A percentile compares a stretch with the other conserved stretches of the same genome.
These are phyloP conservation scores for Galleria mellonella DNA, from an alignment of 1,140 invertebrate species.

Conservation along the genomic window DNA sequence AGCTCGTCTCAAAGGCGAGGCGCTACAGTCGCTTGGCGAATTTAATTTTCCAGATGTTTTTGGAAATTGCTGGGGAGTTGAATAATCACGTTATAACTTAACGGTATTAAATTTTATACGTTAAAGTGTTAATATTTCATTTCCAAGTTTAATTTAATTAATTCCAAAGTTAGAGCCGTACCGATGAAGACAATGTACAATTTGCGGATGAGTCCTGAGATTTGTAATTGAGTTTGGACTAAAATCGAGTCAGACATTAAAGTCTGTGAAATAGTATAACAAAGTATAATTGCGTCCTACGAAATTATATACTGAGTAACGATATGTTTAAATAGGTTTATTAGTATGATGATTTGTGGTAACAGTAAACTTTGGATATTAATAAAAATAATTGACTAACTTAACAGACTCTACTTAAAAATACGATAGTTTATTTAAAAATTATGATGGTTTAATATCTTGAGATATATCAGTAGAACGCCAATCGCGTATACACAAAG, in stretches of 20 bases:
- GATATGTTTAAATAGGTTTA: too few species aligned
- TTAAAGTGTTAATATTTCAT: conserved; percentile 76
- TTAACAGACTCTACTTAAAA: too few species aligned
- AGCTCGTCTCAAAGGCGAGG: conserved; percentile 24
- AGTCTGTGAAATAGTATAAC: too few species aligned
- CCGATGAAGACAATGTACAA: conserved; percentile 21
- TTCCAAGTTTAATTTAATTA: conserved; percentile 76
- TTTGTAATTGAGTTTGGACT: conserved; percentile 6
- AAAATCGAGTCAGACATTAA: too few species aligned
- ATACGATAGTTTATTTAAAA: too few species aligned
- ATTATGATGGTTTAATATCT: not conserved
- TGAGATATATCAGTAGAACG: not conserved
- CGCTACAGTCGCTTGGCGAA: conserved; percentile 49
- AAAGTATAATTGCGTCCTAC: too few species aligned
- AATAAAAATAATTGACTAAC: too few species aligned
- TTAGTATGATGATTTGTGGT: too few species aligned
- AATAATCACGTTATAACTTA: conserved; percentile 73
- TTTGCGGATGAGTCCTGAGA: conserved; percentile 39
- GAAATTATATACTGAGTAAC: too few species aligned
- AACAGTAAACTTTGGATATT: too few species aligned
- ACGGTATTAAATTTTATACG: conserved; percentile 74
- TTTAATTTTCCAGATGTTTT: conserved; percentile 71
- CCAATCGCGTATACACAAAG: conserved; percentile 8
- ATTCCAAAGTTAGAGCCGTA: conserved; percentile 56
- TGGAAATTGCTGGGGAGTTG: conserved; percentile 66